Percentiles rank a stretch among this genome's conserved stretches.
Conservation (phyloP, 2,113 vertebrate species). For the Ammodytes dubius region DNA sequence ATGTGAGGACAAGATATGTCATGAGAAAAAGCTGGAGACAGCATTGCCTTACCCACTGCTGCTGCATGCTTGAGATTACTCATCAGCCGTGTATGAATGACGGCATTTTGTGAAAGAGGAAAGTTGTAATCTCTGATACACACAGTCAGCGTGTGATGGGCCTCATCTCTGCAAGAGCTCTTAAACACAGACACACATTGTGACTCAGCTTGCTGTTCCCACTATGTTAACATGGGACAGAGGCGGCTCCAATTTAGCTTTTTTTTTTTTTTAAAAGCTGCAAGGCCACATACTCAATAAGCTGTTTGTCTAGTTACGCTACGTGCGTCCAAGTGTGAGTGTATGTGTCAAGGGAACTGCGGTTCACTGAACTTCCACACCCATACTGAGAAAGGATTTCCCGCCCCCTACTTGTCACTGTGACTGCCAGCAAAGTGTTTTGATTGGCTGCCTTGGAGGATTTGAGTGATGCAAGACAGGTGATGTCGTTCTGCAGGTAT, state of each 20-base stretch:
- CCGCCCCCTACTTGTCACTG: constrained; percentile 31
- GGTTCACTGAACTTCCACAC: constrained; percentile 74
- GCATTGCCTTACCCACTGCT: constrained; percentile 19
- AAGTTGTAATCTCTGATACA: constrained; percentile 65
- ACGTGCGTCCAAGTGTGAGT: not conserved
- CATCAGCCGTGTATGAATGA: constrained; percentile 58
- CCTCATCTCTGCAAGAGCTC: constrained; percentile 51
- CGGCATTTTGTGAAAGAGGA: constrained; percentile 44
- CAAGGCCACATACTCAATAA: constrained; percentile 57
- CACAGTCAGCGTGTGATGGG: constrained; percentile 34
- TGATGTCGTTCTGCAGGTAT: constrained; percentile 77
- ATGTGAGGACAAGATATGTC: not conserved
- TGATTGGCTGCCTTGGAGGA: constrained; percentile 64
- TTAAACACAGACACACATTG: constrained; percentile 56
- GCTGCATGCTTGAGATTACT: constrained; percentile 55
- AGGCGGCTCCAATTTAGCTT: constrained; percentile 48
- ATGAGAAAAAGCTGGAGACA: constrained; percentile 20
- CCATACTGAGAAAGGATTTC: constrained; percentile 49
- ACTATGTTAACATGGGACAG: constrained; percentile 67
- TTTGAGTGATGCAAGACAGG: constrained; percentile 70
- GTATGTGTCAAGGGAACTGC: constrained; percentile 62
- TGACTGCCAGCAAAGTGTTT: not conserved
- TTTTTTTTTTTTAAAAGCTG: constrained; percentile 50
- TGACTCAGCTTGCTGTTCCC: constrained; percentile 68
- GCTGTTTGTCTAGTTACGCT: constrained; percentile 53